Conservation (phyloP, 2,797 vertebrate genomes). For the Myotis findleyi region DNA sequence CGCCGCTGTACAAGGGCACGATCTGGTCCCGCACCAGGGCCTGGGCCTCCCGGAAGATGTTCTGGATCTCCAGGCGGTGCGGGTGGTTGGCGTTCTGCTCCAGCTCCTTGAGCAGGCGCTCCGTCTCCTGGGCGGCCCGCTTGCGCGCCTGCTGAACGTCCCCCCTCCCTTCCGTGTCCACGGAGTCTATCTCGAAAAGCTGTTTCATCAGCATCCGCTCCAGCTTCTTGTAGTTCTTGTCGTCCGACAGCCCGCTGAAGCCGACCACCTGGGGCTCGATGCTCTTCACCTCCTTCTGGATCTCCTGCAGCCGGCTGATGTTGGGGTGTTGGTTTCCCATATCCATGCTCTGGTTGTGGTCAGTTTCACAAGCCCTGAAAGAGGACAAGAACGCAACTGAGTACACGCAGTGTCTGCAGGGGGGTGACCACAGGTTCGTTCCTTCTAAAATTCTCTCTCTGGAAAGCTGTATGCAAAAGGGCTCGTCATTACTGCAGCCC, state of each 20-base stretch:
- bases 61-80: conserved; percentile 92
- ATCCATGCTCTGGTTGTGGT: conserved; percentile 93
- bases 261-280: conserved; percentile 93
- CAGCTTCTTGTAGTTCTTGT: conserved; percentile 94
- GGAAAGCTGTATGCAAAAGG: neutral
- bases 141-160: conserved; percentile 95
- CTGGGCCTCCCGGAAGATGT: conserved; percentile 93
- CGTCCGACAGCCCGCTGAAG: conserved; percentile 95
- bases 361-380: conserved; percentile 83
- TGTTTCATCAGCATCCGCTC: conserved; percentile 94
- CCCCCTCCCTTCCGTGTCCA: conserved; percentile 94
- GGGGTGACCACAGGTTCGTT: neutral
- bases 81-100: conserved; percentile 96
- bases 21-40: conserved; percentile 92
- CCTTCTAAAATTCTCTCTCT: neutral
- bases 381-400: neutral
- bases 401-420: neutral
- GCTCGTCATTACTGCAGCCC: neutral
- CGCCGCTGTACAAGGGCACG: conserved; percentile 91
- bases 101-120: conserved; percentile 94
- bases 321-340: conserved; percentile 95
- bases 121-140: conserved; percentile 94
- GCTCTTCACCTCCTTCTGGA: conserved; percentile 93
- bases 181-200: conserved; percentile 96
- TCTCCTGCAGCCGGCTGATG: conserved; percentile 93